Base-by-base conservation (phyloP, 2,113 vertebrate genomes). In the Craseonycteris thonglongyai region DNA sequence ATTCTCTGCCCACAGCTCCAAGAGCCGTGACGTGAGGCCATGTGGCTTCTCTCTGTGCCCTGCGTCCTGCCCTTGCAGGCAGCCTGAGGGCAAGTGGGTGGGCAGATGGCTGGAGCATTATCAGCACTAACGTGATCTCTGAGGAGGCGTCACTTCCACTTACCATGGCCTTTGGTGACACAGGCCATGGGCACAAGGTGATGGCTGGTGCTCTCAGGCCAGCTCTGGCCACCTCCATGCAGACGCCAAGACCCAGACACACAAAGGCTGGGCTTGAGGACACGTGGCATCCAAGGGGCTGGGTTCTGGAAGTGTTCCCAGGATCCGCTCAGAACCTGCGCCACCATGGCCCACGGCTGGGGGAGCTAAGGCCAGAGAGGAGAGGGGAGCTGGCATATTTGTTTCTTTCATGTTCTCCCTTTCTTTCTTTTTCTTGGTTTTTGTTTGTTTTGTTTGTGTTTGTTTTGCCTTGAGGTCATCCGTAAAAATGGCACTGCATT, bases 31-130 rank as follows among this genome's bases (percentile, higher is more conserved):
- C 95, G 38, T 6, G 18, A 85, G 90, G 96, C 97, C 96, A 97
- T 97, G 93, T 97, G 97, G 96, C 93, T 97, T 97, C 90, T 95
- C 95, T 96, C n/a, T 33, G 35, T 80, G 72, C 61, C 95, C 90
- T 84, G 90, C 30, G 33, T 87, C 84, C 96, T 94, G 76, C 80
- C 92, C 81, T 38, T 90, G n/a, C 66, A 88, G 80, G 93, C 72
- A 49, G 93, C 95, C 96, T 68, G 91, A 95, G 95, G 96, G 97
- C 78, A 76, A 82, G 83, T 10, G 35, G 63, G 87, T 68, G 68
- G 72, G 82, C n/a, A 72, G 90, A 63, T 42, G 40, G 89, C 95
- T 88, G 85, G 71, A 91, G 72, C 89, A 51, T 96, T 97, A 97
- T 90, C 95, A 80, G 92, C 88, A 85, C 90, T 92, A 88, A 47